A percentile compares a stretch with the other conserved stretches of the same genome.
phyloP scores from a whole-genome alignment of 2,797 vertebrate species.

The Rousettus madagascariensis region DNA sequence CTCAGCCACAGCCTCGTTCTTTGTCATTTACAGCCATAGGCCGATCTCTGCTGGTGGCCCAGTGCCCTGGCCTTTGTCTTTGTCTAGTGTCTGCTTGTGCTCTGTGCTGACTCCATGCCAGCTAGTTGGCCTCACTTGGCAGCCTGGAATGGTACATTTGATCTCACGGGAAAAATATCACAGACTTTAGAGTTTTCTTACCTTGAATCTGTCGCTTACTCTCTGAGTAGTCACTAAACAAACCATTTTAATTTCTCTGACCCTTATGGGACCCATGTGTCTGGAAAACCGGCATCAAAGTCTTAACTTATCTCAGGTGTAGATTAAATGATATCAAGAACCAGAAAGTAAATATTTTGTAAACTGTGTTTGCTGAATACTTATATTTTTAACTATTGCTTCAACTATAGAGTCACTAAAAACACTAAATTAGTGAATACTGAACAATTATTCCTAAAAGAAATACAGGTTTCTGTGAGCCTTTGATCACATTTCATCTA shows the following conservation, averaged over 20 bases:
- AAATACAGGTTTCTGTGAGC: background rate
- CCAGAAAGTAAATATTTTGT: background rate
- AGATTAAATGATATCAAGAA: background rate
- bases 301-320: background rate
- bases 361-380: background rate
- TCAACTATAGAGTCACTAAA: background rate
- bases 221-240: background rate
- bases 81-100: background rate
- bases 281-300: background rate
- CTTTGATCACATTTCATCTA: background rate
- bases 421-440: background rate
- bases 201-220: background rate
- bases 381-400: background rate
- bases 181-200: background rate
- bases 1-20: background rate
- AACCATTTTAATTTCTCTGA: background rate
- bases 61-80: background rate
- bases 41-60: background rate
- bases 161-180: background rate
- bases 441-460: background rate
- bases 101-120: background rate
- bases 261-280: background rate
- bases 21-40: background rate
- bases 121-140: background rate
- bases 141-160: background rate